A percentile compares a stretch with the other conserved stretches of the same genome.
phyloP scores from a whole-genome alignment of 2,113 vertebrate species.

The Pseudopipra pipra region DNA sequence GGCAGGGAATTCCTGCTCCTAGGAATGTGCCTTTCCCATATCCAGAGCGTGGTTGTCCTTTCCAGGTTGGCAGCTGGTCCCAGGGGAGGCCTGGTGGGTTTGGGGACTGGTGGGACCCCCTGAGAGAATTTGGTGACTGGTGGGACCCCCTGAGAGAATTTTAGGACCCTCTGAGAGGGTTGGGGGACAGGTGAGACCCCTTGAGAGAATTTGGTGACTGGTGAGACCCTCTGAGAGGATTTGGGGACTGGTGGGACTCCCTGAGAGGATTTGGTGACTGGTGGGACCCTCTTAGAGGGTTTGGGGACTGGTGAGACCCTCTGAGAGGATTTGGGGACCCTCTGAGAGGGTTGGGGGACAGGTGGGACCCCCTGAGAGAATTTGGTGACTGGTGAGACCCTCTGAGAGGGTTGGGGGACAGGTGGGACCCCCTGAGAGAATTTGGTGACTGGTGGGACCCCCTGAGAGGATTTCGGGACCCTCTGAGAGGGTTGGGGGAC shows the following conservation, averaged over 20 bases:
- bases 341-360: background rate
- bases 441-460: background rate
- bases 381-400: no score
- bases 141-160: background rate
- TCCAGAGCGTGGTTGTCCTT: fast-evolving
- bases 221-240: no score
- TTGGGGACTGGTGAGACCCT: background rate
- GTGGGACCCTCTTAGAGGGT: background rate
- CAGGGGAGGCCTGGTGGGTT: background rate
- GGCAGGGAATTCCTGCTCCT: background rate
- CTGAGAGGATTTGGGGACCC: background rate
- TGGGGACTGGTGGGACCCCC: background rate
- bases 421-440: background rate
- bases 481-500: background rate
- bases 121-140: background rate
- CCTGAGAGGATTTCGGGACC: no score
- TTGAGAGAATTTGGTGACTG: background rate
- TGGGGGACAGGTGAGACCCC: background rate
- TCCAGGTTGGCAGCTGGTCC: fast-evolving
- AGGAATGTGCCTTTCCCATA: fast-evolving
- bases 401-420: background rate
- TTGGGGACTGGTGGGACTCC: no score
- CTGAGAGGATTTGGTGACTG: no score
- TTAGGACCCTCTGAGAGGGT: fast-evolving
- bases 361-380: no score